Base-by-base conservation (phyloP, 2,113 vertebrate genomes). In the Erpornis zantholeuca region DNA sequence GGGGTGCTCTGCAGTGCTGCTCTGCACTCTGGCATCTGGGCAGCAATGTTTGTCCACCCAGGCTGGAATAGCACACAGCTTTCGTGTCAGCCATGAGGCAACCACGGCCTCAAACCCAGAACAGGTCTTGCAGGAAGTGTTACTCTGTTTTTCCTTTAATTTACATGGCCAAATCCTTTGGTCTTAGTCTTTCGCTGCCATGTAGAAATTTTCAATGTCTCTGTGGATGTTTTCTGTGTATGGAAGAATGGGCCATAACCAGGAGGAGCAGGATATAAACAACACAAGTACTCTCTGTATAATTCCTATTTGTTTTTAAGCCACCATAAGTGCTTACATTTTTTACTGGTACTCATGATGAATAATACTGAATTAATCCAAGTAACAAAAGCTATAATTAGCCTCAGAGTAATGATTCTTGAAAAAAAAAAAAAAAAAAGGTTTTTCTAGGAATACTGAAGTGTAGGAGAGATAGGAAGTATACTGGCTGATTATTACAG, bases 81-180 rank as follows among this genome's bases (percentile, higher is more conserved):
- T 79, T 63, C 24, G 21, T 78, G 94, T 60, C 69, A 44, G 79
- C 76, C 80, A 5, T n/a, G 88, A 83, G 79, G 76, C 79, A 94
- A 7, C 79, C 92, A 11, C 79, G 45, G 69, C 65, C 25, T 7
- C 22, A 1, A 75, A 79, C 45, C 64, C 53, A 54, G 82, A 96
- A 93, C 92, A 49, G 94, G 94, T 94, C 88, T 82, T 57, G 85
- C 92, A 84, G 93, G 96, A 96, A 88, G 88, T 53, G 69, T 86
- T 82, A 8, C 61, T 56, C 68, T 42, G 1, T 8, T 94, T 82
- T 80, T 90, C 88, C 79, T 93, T 75, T 81, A 76, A 90, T 83
- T 90, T 88, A 36, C 18, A 64, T 84, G 90, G 65, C 72, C 86
- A 78, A 31, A 78, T 93, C 69, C 88, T 92, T 90, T 90, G 82